phyloP scores from a whole-genome alignment of 2,113 vertebrate genomes.

The Rafetus swinhoei region DNA sequence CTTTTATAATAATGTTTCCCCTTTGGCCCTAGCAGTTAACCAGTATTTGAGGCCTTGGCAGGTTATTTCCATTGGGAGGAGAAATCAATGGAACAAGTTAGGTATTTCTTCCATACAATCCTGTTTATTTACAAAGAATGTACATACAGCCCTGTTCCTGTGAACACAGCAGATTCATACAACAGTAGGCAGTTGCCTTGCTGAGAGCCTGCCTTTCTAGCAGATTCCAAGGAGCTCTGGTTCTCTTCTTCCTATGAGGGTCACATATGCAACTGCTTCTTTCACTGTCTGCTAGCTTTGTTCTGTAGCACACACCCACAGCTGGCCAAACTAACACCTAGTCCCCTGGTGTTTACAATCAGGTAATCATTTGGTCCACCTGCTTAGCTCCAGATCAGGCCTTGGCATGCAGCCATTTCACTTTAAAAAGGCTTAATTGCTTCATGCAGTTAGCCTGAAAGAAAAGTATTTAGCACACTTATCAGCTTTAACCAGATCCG shows the following conservation, averaged over 20 bases:
- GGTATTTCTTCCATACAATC: neutral
- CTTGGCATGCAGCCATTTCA: neutral
- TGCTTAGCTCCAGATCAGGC: neutral
- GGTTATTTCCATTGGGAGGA: neutral
- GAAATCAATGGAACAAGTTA: neutral
- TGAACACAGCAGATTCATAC: neutral
- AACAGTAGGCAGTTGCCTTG: neutral
- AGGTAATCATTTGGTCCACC: rapidly evolving
- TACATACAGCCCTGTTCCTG: neutral
- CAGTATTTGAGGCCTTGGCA: neutral
- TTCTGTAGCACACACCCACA: neutral
- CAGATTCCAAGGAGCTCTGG: neutral
- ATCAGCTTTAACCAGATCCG: neutral
- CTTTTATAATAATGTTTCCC: neutral
- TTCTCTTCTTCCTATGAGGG: neutral
- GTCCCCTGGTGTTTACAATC: neutral
- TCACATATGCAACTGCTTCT: neutral
- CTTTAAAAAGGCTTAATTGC: neutral
- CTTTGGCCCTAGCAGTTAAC: neutral
- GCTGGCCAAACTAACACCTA: neutral
- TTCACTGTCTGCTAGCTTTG: neutral
- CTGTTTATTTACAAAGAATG: neutral
- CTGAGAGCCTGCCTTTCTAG: neutral
- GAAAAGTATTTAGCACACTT: neutral
- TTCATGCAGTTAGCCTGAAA: neutral